phyloP scores from a whole-genome alignment of 2,113 vertebrate species.

The Barnardius zonarius region DNA sequence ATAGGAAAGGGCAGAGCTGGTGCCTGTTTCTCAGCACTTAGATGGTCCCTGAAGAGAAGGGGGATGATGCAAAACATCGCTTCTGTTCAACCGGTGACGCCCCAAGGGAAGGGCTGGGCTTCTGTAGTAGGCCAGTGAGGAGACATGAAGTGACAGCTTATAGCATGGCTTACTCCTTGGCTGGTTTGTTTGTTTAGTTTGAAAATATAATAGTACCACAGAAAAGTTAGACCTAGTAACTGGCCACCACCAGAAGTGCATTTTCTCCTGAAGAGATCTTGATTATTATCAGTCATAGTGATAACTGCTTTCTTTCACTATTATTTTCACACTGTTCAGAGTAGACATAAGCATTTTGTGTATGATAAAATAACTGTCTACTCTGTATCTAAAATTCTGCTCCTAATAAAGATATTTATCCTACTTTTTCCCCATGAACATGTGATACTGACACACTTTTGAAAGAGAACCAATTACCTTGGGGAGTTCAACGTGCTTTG shows the following conservation, averaged over 20 bases:
- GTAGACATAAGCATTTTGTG: background rate
- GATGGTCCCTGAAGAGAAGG: background rate
- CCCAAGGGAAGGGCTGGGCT: background rate
- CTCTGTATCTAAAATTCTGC: background rate
- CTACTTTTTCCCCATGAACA: background rate
- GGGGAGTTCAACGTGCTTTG: background rate
- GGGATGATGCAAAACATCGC: background rate
- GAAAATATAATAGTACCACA: background rate
- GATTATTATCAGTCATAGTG: background rate
- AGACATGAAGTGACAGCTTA: background rate
- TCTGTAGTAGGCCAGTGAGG: background rate
- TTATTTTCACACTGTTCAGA: background rate
- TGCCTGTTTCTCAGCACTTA: background rate
- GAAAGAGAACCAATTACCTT: background rate
- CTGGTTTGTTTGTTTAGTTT: background rate
- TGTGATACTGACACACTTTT: background rate
- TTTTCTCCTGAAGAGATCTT: background rate
- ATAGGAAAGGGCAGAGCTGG: background rate
- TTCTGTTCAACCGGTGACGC: background rate
- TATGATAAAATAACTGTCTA: background rate
- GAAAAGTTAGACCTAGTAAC: background rate
- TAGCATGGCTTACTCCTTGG: background rate
- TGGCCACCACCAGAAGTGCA: background rate
- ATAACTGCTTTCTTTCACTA: background rate
- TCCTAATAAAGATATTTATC: background rate